Evolutionary conservation across 2,797 vertebrate species (phyloP).

Genomic region (Etheostoma perlongum): DNA sequence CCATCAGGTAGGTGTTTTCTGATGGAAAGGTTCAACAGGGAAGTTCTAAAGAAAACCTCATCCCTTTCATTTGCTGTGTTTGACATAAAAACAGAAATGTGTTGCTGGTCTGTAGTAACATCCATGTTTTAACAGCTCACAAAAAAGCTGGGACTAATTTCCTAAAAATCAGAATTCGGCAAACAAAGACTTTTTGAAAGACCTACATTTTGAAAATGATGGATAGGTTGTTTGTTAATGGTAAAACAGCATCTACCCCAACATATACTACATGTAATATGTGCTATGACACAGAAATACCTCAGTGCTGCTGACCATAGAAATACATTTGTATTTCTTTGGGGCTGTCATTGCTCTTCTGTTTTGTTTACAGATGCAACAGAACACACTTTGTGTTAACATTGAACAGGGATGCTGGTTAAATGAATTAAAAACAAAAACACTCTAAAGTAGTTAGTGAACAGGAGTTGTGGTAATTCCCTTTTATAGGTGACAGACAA

Average conservation of each 20-base stretch:
- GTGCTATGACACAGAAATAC: background rate
- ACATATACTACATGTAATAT: background rate
- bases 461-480: too few species aligned
- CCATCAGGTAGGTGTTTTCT: conserved; percentile 71
- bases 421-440: background rate
- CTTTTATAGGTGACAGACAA: too few species aligned
- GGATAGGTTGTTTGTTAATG: background rate
- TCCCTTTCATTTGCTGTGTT: background rate
- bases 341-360: background rate
- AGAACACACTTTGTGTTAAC: background rate
- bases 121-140: background rate
- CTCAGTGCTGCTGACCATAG: background rate
- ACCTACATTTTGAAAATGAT: background rate
- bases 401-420: background rate
- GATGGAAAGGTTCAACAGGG: background rate
- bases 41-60: background rate
- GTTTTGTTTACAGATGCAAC: background rate
- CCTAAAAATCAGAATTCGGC: background rate
- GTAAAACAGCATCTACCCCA: background rate
- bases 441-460: too few species aligned
- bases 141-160: background rate
- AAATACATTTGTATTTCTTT: too few species aligned
- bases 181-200: background rate
- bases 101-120: conserved; percentile 1
- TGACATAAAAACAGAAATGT: background rate